Base-by-base conservation (phyloP, 2,888 invertebrate genomes). In the Oeneis ivallda region DNA sequence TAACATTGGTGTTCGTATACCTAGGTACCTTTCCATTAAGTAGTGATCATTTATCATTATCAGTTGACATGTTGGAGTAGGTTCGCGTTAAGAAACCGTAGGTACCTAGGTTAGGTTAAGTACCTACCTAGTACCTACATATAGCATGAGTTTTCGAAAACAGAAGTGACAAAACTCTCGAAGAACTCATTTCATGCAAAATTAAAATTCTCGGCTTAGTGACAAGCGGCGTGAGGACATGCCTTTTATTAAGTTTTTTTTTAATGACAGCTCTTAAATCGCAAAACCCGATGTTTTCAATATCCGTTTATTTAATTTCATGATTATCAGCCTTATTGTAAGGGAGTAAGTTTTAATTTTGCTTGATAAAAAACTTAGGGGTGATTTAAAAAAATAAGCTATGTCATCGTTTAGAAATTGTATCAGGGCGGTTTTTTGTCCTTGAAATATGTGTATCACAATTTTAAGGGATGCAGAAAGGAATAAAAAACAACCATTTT, bases 151-250 rank as follows among this genome's bases (percentile, higher is more conserved):
- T 5, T 26, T 26, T 26, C 1, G 26, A 26, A 26, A 26, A 49
- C 19, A 47, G 34, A 15, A 49, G 49, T 72, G 71, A 74, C 71
- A 70, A 65, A 66, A 62, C 64, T 67, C 69, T 66, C 72, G 71
- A 68, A 73, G 76, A 84, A 86, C 84, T 87, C 79, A 88, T 87
- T 87, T 87, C 88, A 88, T 85, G 88, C 88, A 80, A 88, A 86
- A 86, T 88, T 87, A 86, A 84, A 77, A 76, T 76, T 78, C 82
- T 77, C 61, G 58, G 61, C 65, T 64, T 57, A 52, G 63, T 68
- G 67, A 59, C 67, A 65, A 47, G 62, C 34, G 62, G 11, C 26
- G 9, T 60, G 52, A 39, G 54, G 45, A 60, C 64, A 54, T 43
- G 60, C 2, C 53, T 37, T 59, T 60, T 58, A 34, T 49, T 52